Conservation (phyloP, 2,797 vertebrate species). For the Neomorphus geoffroyi region DNA sequence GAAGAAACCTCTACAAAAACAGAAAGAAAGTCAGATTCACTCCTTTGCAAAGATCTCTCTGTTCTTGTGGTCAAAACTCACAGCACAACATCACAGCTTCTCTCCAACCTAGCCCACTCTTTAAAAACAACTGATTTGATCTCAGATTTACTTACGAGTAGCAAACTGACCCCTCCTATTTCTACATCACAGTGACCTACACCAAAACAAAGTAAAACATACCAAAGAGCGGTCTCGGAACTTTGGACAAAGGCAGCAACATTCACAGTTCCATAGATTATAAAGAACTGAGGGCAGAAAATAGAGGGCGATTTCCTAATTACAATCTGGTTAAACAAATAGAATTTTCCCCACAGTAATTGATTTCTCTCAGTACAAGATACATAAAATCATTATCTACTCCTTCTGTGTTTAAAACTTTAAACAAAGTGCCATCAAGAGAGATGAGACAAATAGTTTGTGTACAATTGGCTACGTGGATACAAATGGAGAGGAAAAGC, state of each 20-base stretch:
- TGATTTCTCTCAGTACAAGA: background rate
- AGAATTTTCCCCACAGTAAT: background rate
- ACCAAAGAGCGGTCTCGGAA: background rate
- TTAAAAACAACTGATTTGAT: background rate
- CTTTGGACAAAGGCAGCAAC: background rate
- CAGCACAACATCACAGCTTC: background rate
- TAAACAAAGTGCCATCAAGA: background rate
- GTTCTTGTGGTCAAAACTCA: background rate
- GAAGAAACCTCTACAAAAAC: background rate
- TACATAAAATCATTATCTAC: background rate
- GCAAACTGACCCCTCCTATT: background rate
- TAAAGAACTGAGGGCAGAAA: background rate
- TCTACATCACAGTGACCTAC: background rate
- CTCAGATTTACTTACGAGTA: background rate
- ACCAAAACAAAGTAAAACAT: background rate
- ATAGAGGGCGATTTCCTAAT: background rate
- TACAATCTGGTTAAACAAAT: background rate
- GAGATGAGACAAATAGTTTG: background rate
- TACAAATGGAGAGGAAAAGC: background rate
- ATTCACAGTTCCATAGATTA: background rate
- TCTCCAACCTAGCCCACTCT: background rate
- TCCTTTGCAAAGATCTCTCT: background rate
- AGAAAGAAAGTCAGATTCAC: background rate
- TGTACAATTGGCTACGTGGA: background rate
- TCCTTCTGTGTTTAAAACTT: background rate